Evolutionary conservation across 2,888 invertebrate species (phyloP).

Genomic region (Caenorhabditis sinica): DNA sequence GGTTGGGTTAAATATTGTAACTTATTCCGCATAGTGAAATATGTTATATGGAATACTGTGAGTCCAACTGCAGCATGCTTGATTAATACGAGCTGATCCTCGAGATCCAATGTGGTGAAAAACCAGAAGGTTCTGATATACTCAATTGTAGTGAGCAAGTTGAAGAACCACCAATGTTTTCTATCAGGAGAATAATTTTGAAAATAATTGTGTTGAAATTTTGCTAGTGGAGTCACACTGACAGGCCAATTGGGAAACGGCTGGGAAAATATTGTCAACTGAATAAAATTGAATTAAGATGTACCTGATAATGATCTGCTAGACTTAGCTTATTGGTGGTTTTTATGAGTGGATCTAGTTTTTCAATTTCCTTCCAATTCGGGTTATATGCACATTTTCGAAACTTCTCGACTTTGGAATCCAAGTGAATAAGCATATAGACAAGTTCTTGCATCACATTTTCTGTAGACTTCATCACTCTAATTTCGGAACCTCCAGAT

Average conservation of each 20-base stretch:
- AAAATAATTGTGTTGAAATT: conserved; percentile 1
- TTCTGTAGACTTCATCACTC: not conserved
- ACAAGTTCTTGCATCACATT: conserved; percentile 1
- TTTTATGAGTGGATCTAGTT: not conserved
- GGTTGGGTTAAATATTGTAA: conserved; percentile 16
- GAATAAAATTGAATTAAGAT: not conserved
- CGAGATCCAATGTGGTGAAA: conserved; percentile 15
- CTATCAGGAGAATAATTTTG: conserved; percentile 4
- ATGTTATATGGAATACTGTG: conserved; percentile 29
- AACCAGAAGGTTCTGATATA: conserved; percentile 54
- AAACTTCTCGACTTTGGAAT: conserved; percentile 43
- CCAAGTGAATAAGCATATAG: conserved; percentile 29
- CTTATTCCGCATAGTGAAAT: conserved; percentile 15
- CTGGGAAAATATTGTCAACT: not conserved
- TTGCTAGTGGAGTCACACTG: not conserved
- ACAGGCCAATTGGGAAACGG: conserved; percentile 38
- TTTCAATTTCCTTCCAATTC: conserved; percentile 6
- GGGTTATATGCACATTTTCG: conserved; percentile 45
- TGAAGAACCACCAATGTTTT: conserved; percentile 43
- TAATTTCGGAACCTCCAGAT: no score
- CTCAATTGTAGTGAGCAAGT: conserved; percentile 45
- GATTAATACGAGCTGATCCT: conserved; percentile 23
- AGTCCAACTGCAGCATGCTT: conserved; percentile 30
- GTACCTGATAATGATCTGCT: conserved; percentile 18
- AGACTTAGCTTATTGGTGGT: conserved; percentile 15